phyloP scores from a whole-genome alignment of 2,113 vertebrate genomes.

The Calidris pugnax region DNA sequence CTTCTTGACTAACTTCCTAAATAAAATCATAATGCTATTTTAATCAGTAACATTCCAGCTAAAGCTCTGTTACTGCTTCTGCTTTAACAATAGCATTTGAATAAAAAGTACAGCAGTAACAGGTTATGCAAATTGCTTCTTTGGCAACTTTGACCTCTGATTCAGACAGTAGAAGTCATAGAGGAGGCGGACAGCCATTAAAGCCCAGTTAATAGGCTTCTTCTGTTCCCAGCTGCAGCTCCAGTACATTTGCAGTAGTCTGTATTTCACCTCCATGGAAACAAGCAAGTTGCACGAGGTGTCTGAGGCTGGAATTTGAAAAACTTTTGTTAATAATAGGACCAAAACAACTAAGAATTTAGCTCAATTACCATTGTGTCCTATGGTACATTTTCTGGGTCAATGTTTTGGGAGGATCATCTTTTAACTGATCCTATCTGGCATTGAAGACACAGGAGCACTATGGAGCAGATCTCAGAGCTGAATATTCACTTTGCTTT shows the following conservation, averaged over 20 bases:
- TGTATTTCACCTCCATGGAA: not conserved
- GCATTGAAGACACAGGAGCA: not conserved
- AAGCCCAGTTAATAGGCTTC: not conserved
- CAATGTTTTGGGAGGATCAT: not conserved
- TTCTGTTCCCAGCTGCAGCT: not conserved
- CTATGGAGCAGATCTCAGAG: not conserved
- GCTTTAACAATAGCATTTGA: constrained; percentile 14
- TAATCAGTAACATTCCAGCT: constrained; percentile 9
- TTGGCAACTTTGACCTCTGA: not conserved
- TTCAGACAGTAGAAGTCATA: not conserved
- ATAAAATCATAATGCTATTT: constrained; percentile 15
- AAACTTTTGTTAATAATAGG: not conserved
- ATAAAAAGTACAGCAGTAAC: not conserved
- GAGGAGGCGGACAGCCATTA: not conserved
- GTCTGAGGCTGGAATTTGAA: not conserved
- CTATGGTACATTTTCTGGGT: not conserved
- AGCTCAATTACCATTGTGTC: not conserved
- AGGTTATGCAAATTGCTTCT: not conserved
- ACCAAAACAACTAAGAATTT: not conserved
- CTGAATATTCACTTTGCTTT: not conserved
- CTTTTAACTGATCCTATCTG: not conserved
- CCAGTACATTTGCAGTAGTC: not conserved
- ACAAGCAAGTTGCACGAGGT: not conserved
- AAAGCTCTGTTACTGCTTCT: not conserved
- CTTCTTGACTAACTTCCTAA: not conserved